Evolutionary conservation across 2,113 vertebrate genomes (phyloP).

Genomic region (Noturus placidus): DNA sequence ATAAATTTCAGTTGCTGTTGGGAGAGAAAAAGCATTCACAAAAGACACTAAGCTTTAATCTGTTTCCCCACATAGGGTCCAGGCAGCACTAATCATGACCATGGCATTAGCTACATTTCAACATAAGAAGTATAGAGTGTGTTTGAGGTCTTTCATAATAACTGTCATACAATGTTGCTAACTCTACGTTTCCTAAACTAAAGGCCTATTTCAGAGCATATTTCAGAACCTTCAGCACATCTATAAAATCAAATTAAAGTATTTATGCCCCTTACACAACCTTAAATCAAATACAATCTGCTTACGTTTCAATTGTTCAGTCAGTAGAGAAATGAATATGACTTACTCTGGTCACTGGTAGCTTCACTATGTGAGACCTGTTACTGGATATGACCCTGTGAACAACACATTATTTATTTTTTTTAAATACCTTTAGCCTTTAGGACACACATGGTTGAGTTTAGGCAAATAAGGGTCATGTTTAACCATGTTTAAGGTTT

Average conservation of each 20-base stretch:
- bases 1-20: slow-evolving; percentile 90
- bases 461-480: not conserved
- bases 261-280: not conserved
- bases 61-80: not conserved
- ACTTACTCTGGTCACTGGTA: slow-evolving; percentile 86
- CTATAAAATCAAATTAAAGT: not conserved
- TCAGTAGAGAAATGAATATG: slow-evolving; percentile 18
- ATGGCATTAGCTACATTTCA: not conserved
- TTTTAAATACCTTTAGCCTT: not conserved
- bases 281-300: slow-evolving; percentile 17
- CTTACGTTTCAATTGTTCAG: slow-evolving; percentile 2
- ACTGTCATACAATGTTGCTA: not conserved
- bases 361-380: slow-evolving; percentile 90
- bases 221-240: slow-evolving; percentile 4
- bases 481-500: not conserved
- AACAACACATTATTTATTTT: slow-evolving; percentile 45
- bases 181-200: not conserved
- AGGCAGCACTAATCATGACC: not conserved
- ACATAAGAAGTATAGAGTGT: not conserved
- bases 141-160: slow-evolving; percentile 12
- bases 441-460: not conserved
- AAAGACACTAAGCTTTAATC: not conserved
- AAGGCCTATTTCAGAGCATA: slow-evolving; percentile 16
- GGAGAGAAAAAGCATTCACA: slow-evolving; percentile 45
- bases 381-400: slow-evolving; percentile 92